Evolutionary conservation across 2,888 invertebrate genomes (phyloP), one percentile per base, ranked within the genome.

Genomic region (Callinectes sapidus): DNA sequence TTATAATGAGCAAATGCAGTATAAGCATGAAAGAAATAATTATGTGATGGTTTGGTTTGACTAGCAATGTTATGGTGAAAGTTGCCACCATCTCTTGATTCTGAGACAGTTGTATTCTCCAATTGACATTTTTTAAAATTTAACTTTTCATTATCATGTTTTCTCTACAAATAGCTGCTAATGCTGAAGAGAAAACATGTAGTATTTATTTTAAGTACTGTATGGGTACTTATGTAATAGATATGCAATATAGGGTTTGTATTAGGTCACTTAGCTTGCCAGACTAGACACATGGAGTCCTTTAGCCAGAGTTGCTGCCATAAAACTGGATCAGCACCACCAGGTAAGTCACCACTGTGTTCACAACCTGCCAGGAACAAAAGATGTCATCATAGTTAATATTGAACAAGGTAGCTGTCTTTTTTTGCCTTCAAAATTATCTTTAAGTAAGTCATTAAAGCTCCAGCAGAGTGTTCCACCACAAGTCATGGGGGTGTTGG

Each of bases 261-360:
- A 71, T 5, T 16, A 71, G 71, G 71, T 71, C 71, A 71, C 71
- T n/a, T 28, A 28, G 28, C n/a, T n/a, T 14, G 35, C 35, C 71
- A 23, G 71, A 71, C n/a, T 28, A 18, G n/a, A 10, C 28, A 1
- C 10, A n/a, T n/a, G 0, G 10, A n/a, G 71, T 81, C 6, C 35
- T n/a, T 32, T 35, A 81, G 14, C 81, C 81, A 81, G 81, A 35
- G 81, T 81, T 81, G 28, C 94, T 93, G 61, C 93, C 94, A 87
- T 94, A 94, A 91, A 94, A 94, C 90, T 94, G 94, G 32, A 94
- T 94, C n/a, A 94, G 93, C 48, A 94, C 94, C 90, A 94, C 94
- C 54, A 94, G 71, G 90, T 93, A 94, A 2, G 94, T 94, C 81
- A 94, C 93, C 39, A 94, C 93, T 8, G 93, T 94, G 91, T 94